Evolutionary conservation across 2,113 vertebrate genomes (phyloP).

Genomic region (Pomatostomus ruficeps): DNA sequence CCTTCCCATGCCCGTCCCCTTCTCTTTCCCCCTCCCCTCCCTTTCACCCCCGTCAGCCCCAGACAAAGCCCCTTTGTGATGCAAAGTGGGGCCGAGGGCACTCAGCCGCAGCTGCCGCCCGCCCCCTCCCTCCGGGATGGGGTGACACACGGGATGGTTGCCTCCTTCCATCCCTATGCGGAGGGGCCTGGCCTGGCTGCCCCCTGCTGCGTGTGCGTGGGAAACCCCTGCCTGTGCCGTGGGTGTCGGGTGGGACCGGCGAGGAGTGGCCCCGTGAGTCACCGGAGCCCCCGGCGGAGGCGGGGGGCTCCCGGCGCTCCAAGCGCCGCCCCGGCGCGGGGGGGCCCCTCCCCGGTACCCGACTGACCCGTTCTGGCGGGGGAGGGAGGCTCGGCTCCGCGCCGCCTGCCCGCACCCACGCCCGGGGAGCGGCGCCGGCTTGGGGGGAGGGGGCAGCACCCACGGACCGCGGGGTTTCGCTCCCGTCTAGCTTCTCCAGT

Average conservation of each 20-base stretch:
- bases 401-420: background rate
- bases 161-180: too few relatives aligned
- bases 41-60: too few relatives aligned
- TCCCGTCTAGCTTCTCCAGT: background rate
- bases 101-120: background rate
- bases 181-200: background rate
- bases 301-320: background rate
- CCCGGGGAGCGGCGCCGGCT: background rate
- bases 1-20: background rate
- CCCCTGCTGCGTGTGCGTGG: background rate
- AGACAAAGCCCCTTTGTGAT: constrained; percentile 24
- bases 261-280: background rate
- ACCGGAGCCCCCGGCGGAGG: background rate
- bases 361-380: background rate
- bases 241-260: background rate
- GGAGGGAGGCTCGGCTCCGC: background rate
- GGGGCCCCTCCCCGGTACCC: background rate
- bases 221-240: background rate
- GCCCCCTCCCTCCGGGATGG: too few relatives aligned
- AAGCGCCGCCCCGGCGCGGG: background rate
- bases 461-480: too few relatives aligned
- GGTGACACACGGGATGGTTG: background rate
- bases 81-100: background rate
- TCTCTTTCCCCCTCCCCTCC: too few relatives aligned
- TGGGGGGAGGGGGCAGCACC: background rate